Evolutionary conservation across 2,888 invertebrate species (phyloP).

Genomic region (Amorpha juglandis): DNA sequence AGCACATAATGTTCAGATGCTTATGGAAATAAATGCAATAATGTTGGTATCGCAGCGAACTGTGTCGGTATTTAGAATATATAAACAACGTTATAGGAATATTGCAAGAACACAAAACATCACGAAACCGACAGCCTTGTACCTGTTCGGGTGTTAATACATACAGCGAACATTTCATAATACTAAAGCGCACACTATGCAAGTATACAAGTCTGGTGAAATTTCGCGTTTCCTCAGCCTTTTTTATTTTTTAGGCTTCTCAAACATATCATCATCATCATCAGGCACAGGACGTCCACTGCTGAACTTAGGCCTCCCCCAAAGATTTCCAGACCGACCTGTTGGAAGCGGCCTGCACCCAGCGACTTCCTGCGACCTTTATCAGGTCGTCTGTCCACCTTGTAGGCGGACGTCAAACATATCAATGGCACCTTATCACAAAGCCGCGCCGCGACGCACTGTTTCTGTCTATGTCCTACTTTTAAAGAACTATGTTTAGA

Average conservation of each 20-base stretch:
- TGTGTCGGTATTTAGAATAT: neutral
- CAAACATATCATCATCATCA: neutral
- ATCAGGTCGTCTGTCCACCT: too few relatives aligned
- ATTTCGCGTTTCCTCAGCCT: neutral
- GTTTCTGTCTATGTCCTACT: too few relatives aligned
- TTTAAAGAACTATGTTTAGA: too few relatives aligned
- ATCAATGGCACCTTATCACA: too few relatives aligned
- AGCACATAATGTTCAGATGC: slow-evolving; percentile 11
- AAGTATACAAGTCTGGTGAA: neutral
- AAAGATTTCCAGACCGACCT: too few relatives aligned
- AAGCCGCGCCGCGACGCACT: too few relatives aligned
- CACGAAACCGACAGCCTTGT: slow-evolving; percentile 24
- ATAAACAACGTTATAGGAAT: slow-evolving; percentile 3
- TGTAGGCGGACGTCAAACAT: too few relatives aligned
- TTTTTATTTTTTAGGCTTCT: neutral
- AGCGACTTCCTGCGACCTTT: too few relatives aligned
- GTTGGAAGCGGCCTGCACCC: too few relatives aligned
- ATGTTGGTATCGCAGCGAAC: neutral
- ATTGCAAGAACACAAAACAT: slow-evolving; percentile 1
- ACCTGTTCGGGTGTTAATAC: slow-evolving; percentile 26
- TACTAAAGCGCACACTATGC: neutral
- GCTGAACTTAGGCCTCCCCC: too few relatives aligned
- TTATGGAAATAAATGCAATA: neutral
- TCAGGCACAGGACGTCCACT: too few relatives aligned
- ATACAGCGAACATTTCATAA: slow-evolving; percentile 23